A percentile compares a stretch with the other conserved stretches of the same genome.
phyloP scores from a whole-genome alignment of 2,797 vertebrate species.

The Acanthurus lineatus region DNA sequence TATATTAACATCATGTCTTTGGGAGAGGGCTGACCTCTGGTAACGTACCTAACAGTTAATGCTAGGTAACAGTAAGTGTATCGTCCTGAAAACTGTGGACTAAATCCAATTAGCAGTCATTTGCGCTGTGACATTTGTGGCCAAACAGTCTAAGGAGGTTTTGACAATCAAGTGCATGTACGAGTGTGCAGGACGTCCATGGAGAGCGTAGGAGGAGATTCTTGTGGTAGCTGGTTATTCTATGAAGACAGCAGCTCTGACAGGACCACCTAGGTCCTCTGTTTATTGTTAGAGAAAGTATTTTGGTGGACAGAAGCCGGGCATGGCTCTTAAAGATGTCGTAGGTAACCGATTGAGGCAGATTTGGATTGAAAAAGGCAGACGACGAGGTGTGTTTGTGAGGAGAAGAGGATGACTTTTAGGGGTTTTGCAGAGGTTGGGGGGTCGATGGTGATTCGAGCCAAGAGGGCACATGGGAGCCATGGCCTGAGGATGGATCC shows the following conservation, averaged over 20 bases:
- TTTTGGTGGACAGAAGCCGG: constrained; percentile 83
- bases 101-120: constrained; percentile 53
- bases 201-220: constrained; percentile 51
- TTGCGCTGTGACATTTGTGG: constrained; percentile 41
- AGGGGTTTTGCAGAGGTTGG: constrained; percentile 32
- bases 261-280: constrained; percentile 89
- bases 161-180: constrained; percentile 37
- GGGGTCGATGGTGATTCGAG: constrained; percentile 57
- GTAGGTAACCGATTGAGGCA: constrained; percentile 42
- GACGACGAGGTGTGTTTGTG: constrained; percentile 10
- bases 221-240: constrained; percentile 85
- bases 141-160: constrained; percentile 55
- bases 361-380: constrained; percentile 35
- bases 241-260: constrained; percentile 84
- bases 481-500: constrained; percentile 76
- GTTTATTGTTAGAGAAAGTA: constrained; percentile 91
- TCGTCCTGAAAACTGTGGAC: constrained; percentile 26
- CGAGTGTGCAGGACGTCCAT: constrained; percentile 19
- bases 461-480: constrained; percentile 79
- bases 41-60: constrained; percentile 12
- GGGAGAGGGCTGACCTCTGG: neutral
- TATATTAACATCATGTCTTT: neutral
- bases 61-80: neutral
- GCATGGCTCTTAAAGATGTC: constrained; percentile 64
- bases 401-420: constrained; percentile 47